Conservation (phyloP, 92 coral and sea anemone genomes). For the Palythoa grandiflora region DNA sequence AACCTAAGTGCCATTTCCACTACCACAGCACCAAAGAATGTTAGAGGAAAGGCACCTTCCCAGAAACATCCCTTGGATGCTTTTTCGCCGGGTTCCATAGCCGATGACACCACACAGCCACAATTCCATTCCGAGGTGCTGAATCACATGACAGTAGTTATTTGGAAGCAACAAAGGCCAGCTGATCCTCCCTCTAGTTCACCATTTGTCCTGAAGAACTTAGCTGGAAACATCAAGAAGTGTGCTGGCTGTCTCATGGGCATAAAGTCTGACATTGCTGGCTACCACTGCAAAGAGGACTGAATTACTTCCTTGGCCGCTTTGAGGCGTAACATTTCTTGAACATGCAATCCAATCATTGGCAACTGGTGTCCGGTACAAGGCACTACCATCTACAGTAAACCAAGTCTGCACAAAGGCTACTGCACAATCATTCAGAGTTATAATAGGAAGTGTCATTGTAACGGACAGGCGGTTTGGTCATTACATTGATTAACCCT, state of each 20-base stretch:
- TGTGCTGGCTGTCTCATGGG: conserved; percentile 54
- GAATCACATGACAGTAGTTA: conserved; percentile 52
- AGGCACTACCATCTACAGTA: conserved; percentile 29
- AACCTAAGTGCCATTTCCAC: conserved; percentile 46
- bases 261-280: conserved; percentile 36
- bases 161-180: conserved; percentile 30
- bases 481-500: background rate
- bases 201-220: conserved; percentile 47
- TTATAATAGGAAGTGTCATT: conserved; percentile 46
- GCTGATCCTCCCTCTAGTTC: conserved; percentile 48
- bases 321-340: conserved; percentile 50
- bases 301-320: conserved; percentile 44
- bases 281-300: conserved; percentile 43
- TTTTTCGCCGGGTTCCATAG: background rate
- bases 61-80: conserved; percentile 40
- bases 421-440: background rate
- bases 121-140: background rate
- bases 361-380: conserved; percentile 43
- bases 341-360: conserved; percentile 37
- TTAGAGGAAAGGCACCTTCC: conserved; percentile 41
- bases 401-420: conserved; percentile 55
- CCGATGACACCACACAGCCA: too few relatives aligned
- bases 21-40: conserved; percentile 56
- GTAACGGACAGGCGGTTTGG: conserved; percentile 45
- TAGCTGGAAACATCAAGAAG: conserved; percentile 46